Evolutionary conservation across 1,140 invertebrate species (phyloP).

Genomic region (Megalopta genalis): DNA sequence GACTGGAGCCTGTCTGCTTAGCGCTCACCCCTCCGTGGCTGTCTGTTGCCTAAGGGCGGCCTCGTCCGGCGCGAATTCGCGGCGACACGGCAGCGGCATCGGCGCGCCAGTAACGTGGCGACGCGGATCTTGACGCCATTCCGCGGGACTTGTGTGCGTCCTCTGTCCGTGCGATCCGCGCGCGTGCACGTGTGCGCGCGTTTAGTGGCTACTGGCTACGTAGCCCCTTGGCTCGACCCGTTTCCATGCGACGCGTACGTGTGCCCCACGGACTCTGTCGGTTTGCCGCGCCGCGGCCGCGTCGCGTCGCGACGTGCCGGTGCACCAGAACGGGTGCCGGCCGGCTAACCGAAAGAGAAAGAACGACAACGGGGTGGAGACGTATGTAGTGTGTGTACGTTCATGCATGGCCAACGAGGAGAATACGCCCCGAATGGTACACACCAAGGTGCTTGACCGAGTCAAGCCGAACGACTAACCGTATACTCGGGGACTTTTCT

Average conservation of each 20-base stretch:
- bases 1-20: slow-evolving; percentile 58
- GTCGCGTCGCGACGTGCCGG: background rate
- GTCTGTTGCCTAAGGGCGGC: slow-evolving; percentile 63
- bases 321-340: slow-evolving; percentile 7
- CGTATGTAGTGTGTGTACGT: slow-evolving; percentile 16
- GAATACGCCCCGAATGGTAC: slow-evolving; percentile 24
- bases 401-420: slow-evolving; percentile 50
- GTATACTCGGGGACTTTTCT: slow-evolving; percentile 49
- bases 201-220: no score
- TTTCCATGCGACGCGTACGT: background rate
- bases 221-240: no score
- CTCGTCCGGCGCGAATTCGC: slow-evolving; percentile 63
- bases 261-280: background rate
- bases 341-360: background rate
- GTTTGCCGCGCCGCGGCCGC: background rate
- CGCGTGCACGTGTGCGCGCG: no score
- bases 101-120: slow-evolving; percentile 69
- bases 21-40: slow-evolving; percentile 19
- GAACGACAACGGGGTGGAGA: slow-evolving; percentile 1
- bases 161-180: background rate
- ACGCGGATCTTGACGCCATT: slow-evolving; percentile 73
- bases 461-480: slow-evolving; percentile 52
- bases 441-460: slow-evolving; percentile 60
- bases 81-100: slow-evolving; percentile 59
- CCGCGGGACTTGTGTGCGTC: slow-evolving; percentile 31